Percentiles rank a stretch among this genome's conserved stretches.
These are phyloP conservation scores for Xenopus borealis DNA, from an alignment of 2,113 vertebrate species.

Conservation along the genomic window DNA sequence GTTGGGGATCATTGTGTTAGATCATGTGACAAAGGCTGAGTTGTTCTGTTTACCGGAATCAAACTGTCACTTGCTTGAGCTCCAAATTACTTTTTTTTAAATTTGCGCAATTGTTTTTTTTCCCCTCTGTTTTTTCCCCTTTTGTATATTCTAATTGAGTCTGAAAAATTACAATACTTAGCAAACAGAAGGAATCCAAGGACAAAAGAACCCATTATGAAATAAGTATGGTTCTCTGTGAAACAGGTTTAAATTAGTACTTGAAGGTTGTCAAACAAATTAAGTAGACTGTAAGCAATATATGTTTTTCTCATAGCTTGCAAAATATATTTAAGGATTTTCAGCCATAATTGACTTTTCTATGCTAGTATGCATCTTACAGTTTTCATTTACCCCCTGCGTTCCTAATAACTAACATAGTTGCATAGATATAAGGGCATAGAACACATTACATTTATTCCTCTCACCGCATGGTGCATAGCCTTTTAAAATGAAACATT, in stretches of 20 bases:
- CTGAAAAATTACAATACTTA: conserved; percentile 62
- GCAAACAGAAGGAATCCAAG: conserved; percentile 65
- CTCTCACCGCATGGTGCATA: conserved; percentile 3
- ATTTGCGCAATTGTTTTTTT: conserved; percentile 70
- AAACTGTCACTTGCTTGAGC: conserved; percentile 71
- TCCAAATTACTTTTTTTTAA: conserved; percentile 75
- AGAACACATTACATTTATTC: conserved; percentile 14
- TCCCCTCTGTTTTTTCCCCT: neutral
- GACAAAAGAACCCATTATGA: conserved; percentile 65
- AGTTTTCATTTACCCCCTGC: conserved; percentile 42
- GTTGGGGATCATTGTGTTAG: too few species aligned
- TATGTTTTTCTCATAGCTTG: conserved; percentile 41
- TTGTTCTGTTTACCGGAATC: conserved; percentile 70
- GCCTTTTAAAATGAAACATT: conserved; percentile 18
- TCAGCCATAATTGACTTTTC: conserved; percentile 33
- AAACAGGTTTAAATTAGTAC: conserved; percentile 65
- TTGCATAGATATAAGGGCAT: conserved; percentile 7
- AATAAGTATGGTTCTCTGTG: conserved; percentile 56
- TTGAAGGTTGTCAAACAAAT: conserved; percentile 47
- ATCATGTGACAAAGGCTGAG: conserved; percentile 84
- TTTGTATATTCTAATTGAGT: conserved; percentile 65
- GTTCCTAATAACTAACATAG: conserved; percentile 41
- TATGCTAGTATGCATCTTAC: conserved; percentile 39
- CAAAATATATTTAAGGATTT: conserved; percentile 29
- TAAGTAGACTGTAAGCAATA: conserved; percentile 40